These are phyloP conservation scores for Thymelicus acteon DNA, from an alignment of 2,888 invertebrate species.

Conservation along the genomic window DNA sequence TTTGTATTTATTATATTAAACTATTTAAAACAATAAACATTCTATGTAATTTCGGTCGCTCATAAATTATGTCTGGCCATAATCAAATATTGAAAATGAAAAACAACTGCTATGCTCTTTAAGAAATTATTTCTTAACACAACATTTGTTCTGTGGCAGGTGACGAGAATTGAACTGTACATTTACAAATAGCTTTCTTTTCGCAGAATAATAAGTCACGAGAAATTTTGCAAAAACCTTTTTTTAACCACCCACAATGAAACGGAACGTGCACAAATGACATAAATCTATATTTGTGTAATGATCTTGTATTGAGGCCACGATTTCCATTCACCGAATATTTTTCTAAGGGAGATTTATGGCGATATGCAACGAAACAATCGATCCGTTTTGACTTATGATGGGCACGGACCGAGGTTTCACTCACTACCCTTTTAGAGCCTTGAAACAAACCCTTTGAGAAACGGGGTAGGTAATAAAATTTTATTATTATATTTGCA, in stretches of 20 bases:
- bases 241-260: constrained; percentile 76
- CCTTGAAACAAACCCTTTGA: constrained; percentile 78
- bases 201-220: constrained; percentile 66
- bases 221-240: constrained; percentile 64
- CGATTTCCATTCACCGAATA: constrained; percentile 65
- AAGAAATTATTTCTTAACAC: constrained; percentile 2
- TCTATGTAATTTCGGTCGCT: constrained; percentile 1
- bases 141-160: constrained; percentile 53
- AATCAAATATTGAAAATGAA: constrained; percentile 16
- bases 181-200: constrained; percentile 70
- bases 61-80: constrained; percentile 8
- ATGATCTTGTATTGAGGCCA: constrained; percentile 80
- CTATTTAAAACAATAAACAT: not conserved
- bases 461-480: constrained; percentile 83
- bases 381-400: constrained; percentile 75
- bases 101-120: constrained; percentile 15
- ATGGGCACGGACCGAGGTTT: constrained; percentile 63
- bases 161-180: constrained; percentile 61
- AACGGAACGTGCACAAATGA: constrained; percentile 75
- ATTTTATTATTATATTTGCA: constrained; percentile 83
- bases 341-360: constrained; percentile 80
- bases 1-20: not conserved
- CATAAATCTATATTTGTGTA: constrained; percentile 84
- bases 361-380: constrained; percentile 80
- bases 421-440: constrained; percentile 76